These are phyloP conservation scores for Zaprionus capensis DNA, from an alignment of 1,140 invertebrate species.

Conservation along the genomic window DNA sequence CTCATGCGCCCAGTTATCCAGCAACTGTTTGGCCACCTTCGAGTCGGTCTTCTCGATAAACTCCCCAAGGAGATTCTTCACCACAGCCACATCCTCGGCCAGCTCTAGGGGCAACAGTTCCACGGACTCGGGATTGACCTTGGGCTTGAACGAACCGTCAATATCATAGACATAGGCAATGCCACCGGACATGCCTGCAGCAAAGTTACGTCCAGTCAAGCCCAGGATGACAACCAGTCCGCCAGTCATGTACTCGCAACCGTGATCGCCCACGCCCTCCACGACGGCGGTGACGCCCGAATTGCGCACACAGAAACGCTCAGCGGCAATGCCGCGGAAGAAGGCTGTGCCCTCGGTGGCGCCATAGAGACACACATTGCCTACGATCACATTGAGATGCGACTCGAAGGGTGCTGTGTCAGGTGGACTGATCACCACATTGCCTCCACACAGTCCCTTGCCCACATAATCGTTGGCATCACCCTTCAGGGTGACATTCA, in stretches of 20 bases:
- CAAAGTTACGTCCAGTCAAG: constrained; percentile 98
- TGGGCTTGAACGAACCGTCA: constrained; percentile 92
- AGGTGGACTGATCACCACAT: constrained; percentile 97
- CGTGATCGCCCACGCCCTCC: constrained; percentile 98
- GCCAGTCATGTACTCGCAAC: constrained; percentile 99
- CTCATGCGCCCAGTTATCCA: constrained; percentile 92
- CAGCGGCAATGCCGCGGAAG: constrained; percentile 98
- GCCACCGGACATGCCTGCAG: constrained; percentile 98
- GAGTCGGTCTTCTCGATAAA: constrained; percentile 96
- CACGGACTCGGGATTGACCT: constrained; percentile 96
- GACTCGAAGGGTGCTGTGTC: constrained; percentile 93
- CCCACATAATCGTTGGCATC: constrained; percentile 99
- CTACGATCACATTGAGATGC: constrained; percentile 98
- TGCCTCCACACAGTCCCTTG: constrained; percentile 96
- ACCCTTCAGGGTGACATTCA: constrained; percentile 96
- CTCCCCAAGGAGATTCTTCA: constrained; percentile 92
- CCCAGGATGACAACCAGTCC: constrained; percentile 96
- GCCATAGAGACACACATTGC: constrained; percentile 99
- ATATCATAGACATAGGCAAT: constrained; percentile 98
- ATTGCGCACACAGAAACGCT: constrained; percentile 99
- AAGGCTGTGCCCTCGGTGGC: constrained; percentile 97
- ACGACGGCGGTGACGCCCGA: constrained; percentile 96
- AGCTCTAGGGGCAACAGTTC: constrained; percentile 92
- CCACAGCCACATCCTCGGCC: constrained; percentile 91
- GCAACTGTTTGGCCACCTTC: constrained; percentile 90